Evolutionary conservation across 2,888 invertebrate genomes (phyloP).

Genomic region (Leptinotarsa juncta): DNA sequence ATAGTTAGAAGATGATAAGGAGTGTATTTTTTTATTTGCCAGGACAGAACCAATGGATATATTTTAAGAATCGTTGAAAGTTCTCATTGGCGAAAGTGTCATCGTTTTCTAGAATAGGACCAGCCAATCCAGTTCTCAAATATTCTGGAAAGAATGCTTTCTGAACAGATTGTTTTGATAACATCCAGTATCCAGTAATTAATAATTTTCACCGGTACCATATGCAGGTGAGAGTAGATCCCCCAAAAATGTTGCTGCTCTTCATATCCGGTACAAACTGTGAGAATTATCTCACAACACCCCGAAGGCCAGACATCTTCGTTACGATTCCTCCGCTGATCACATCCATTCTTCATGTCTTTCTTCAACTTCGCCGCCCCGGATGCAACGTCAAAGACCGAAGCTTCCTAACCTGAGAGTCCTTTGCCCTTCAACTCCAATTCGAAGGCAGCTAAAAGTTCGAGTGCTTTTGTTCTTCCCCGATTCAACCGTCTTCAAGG

Average conservation of each 20-base stretch:
- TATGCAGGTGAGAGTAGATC: too few species aligned
- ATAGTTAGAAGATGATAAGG: too few species aligned
- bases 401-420: slow-evolving; percentile 46
- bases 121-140: not conserved
- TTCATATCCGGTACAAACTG: not conserved
- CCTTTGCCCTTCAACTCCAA: slow-evolving; percentile 42
- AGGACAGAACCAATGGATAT: not conserved
- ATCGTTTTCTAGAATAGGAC: not conserved
- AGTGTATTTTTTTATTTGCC: not conserved
- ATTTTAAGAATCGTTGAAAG: not conserved
- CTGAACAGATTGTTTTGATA: too few species aligned
- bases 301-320: slow-evolving; percentile 15
- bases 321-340: slow-evolving; percentile 9
- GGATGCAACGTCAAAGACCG: slow-evolving; percentile 52
- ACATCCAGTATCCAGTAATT: too few species aligned
- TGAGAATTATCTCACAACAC: slow-evolving; percentile 4
- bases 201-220: too few species aligned
- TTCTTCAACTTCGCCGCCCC: slow-evolving; percentile 45
- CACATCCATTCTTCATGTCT: slow-evolving; percentile 1
- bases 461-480: slow-evolving; percentile 51
- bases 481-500: slow-evolving; percentile 55
- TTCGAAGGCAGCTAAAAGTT: slow-evolving; percentile 49
- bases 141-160: not conserved
- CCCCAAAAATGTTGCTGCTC: too few species aligned
- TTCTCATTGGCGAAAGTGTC: not conserved